These are phyloP conservation scores for Pipistrellus nathusii DNA, from an alignment of 2,797 vertebrate genomes.

Conservation along the genomic window DNA sequence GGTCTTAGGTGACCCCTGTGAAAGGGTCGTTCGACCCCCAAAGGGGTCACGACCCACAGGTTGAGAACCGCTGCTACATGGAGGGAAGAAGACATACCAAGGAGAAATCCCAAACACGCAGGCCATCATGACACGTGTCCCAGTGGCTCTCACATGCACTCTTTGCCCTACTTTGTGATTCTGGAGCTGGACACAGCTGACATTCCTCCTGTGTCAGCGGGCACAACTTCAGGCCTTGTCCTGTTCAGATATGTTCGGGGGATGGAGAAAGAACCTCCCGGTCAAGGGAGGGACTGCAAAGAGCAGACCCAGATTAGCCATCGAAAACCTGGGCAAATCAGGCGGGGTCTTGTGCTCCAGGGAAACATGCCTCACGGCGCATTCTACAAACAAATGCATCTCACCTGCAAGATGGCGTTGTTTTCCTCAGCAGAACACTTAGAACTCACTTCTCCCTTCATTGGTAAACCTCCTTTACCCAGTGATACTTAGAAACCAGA, in stretches of 20 bases:
- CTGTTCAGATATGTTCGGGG: neutral
- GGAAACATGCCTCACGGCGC: constrained; percentile 25
- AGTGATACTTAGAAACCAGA: neutral
- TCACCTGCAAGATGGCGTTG: neutral
- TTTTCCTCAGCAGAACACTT: constrained; percentile 4
- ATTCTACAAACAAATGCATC: neutral
- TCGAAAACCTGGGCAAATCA: neutral
- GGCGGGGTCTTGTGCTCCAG: neutral
- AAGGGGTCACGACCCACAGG: too few relatives aligned
- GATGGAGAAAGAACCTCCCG: neutral
- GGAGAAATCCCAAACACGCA: neutral
- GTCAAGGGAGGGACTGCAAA: neutral
- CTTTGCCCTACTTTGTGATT: neutral
- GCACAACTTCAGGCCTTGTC: neutral
- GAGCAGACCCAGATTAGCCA: neutral
- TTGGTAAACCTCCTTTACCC: neutral
- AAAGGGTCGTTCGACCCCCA: too few relatives aligned
- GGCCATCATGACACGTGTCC: neutral
- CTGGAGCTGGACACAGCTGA: neutral
- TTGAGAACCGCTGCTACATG: too few relatives aligned
- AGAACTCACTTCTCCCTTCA: neutral
- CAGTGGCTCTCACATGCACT: neutral
- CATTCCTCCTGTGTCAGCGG: neutral
- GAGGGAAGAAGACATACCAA: neutral
- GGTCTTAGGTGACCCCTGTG: too few relatives aligned